Evolutionary conservation across 2,888 invertebrate genomes (phyloP).

Genomic region (Lamellibrachia satsuma): DNA sequence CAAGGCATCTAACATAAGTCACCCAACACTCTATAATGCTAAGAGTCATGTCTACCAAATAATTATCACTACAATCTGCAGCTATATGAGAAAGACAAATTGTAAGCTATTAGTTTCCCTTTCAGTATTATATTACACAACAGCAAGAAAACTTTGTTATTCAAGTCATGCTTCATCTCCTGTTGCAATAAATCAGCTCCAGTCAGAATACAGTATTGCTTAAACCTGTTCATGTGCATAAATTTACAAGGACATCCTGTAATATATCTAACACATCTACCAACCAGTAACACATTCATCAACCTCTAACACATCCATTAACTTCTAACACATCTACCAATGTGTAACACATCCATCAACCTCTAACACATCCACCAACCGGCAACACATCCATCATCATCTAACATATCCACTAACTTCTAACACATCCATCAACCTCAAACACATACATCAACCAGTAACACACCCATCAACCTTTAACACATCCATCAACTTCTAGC

Average conservation of each 20-base stretch:
- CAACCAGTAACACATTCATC: no score
- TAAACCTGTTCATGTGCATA: not conserved
- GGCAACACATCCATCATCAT: no score
- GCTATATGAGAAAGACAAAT: not conserved
- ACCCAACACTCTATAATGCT: not conserved
- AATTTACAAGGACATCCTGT: not conserved
- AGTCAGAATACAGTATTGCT: not conserved
- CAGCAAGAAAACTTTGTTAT: not conserved
- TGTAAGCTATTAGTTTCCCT: not conserved
- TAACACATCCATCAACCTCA: no score
- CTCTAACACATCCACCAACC: no score
- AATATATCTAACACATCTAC: no score
- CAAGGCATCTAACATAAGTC: not conserved
- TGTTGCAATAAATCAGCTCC: not conserved
- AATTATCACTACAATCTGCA: not conserved
- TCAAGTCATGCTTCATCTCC: not conserved
- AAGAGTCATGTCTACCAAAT: not conserved
- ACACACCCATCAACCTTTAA: no score
- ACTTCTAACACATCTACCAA: no score
- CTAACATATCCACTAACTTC: no score
- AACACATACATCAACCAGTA: no score
- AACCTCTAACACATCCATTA: no score
- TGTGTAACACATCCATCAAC: no score
- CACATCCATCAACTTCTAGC: no score
- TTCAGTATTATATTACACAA: not conserved